Conservation (phyloP, 1,140 invertebrate species). For the Zophobas atratus region DNA sequence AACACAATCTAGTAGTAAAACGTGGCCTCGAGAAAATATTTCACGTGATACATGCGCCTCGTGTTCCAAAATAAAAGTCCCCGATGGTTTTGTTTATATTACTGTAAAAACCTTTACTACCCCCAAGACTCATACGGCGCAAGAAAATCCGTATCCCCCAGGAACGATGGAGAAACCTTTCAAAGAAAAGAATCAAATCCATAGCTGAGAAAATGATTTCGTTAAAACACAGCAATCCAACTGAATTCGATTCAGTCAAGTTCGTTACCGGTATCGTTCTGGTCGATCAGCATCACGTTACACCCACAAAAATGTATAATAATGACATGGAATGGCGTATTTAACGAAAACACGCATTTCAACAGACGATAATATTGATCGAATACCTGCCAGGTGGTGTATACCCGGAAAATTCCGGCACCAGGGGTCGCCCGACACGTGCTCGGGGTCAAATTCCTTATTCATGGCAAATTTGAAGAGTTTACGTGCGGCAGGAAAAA, state of each 20-base stretch:
- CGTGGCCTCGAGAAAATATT: constrained; percentile 29
- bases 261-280: constrained; percentile 7
- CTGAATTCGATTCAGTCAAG: constrained; percentile 2
- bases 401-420: constrained; percentile 26
- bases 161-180: background rate
- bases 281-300: constrained; percentile 15
- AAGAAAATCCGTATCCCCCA: constrained; percentile 29
- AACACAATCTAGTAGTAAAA: constrained; percentile 32
- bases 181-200: constrained; percentile 3
- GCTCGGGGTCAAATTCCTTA: constrained; percentile 37
- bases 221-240: constrained; percentile 9
- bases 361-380: constrained; percentile 47
- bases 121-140: constrained; percentile 28
- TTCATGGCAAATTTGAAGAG: constrained; percentile 40
- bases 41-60: constrained; percentile 16
- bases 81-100: constrained; percentile 39
- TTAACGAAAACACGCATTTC: constrained; percentile 28
- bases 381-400: constrained; percentile 44
- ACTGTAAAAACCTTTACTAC: constrained; percentile 40
- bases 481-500: constrained; percentile 21
- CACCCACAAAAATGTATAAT: constrained; percentile 14
- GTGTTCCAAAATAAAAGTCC: constrained; percentile 30
- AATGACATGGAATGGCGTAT: constrained; percentile 19
- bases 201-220: constrained; percentile 25
- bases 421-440: constrained; percentile 39